phyloP scores from a whole-genome alignment of 2,113 vertebrate genomes.

The Notothenia coriiceps region DNA sequence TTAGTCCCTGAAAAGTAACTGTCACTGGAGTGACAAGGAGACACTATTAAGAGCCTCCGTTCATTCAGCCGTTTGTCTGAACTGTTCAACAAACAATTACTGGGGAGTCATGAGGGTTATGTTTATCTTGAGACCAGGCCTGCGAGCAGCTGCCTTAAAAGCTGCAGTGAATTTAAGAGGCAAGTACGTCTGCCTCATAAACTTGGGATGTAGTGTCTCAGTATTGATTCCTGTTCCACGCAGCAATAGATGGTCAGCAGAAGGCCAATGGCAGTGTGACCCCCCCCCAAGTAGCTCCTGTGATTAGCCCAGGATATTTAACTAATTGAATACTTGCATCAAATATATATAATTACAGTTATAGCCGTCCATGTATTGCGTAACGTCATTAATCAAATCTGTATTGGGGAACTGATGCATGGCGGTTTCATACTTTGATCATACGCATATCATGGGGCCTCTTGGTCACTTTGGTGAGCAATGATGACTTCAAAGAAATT shows the following conservation, averaged over 20 bases:
- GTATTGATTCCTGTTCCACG: slow-evolving; percentile 83
- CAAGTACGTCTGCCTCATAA: slow-evolving; percentile 65
- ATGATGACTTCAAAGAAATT: no score
- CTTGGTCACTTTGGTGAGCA: no score
- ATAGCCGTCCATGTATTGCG: neutral
- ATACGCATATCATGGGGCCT: no score
- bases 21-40: slow-evolving; percentile 77
- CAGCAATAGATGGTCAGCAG: slow-evolving; percentile 80
- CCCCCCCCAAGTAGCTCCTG: slow-evolving; percentile 3
- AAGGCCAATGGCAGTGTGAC: slow-evolving; percentile 81
- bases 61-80: slow-evolving; percentile 72
- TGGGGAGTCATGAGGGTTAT: slow-evolving; percentile 69
- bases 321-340: slow-evolving; percentile 1
- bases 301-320: neutral
- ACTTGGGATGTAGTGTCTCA: slow-evolving; percentile 67
- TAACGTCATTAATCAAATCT: neutral
- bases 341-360: neutral
- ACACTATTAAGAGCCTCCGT: slow-evolving; percentile 72
- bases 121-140: slow-evolving; percentile 72
- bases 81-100: slow-evolving; percentile 72
- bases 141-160: slow-evolving; percentile 69
- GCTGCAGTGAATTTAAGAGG: slow-evolving; percentile 63
- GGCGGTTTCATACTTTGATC: neutral
- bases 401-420: neutral
- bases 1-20: slow-evolving; percentile 74